Conservation (phyloP, 2,113 vertebrate species). For the Thamnaconus septentrionalis region DNA sequence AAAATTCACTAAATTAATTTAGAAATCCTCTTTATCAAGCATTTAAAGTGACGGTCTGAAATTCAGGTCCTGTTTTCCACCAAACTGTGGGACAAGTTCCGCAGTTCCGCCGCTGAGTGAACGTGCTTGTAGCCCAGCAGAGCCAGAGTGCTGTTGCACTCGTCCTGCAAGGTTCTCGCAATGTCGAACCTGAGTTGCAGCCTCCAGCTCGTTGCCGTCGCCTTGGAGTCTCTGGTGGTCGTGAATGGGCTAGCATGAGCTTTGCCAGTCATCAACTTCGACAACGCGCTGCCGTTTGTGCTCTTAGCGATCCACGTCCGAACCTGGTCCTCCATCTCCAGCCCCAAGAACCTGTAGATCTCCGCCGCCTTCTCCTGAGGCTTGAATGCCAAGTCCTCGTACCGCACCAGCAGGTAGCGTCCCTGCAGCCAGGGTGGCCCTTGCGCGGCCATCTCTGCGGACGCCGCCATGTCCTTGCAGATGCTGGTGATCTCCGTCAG, state of each 20-base stretch:
- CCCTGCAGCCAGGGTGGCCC: conserved; percentile 75
- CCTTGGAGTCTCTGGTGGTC: conserved; percentile 77
- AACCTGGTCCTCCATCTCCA: conserved; percentile 73
- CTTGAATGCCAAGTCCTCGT: conserved; percentile 79
- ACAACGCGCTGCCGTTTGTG: conserved; percentile 68
- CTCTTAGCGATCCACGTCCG: conserved; percentile 76
- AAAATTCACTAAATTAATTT: neutral
- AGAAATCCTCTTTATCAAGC: neutral
- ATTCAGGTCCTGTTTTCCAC: conserved; percentile 61
- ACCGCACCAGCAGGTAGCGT: conserved; percentile 79
- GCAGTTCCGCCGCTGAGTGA: conserved; percentile 69
- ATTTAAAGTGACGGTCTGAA: conserved; percentile 53
- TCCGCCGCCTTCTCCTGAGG: conserved; percentile 71
- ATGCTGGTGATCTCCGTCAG: conserved; percentile 74
- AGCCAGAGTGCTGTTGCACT: conserved; percentile 76
- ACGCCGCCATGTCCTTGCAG: conserved; percentile 76
- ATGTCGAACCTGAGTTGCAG: conserved; percentile 74
- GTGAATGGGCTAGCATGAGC: conserved; percentile 77
- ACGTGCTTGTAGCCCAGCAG: conserved; percentile 77
- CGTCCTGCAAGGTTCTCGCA: conserved; percentile 71
- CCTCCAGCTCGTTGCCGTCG: conserved; percentile 78
- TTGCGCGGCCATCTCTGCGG: conserved; percentile 68
- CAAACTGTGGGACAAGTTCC: conserved; percentile 74
- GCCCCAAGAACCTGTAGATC: conserved; percentile 77
- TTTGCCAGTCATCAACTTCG: conserved; percentile 59